Percentiles rank a stretch among this genome's conserved stretches.
Conservation (phyloP, 2,888 invertebrate genomes). For the Megastigmus dorsalis region DNA sequence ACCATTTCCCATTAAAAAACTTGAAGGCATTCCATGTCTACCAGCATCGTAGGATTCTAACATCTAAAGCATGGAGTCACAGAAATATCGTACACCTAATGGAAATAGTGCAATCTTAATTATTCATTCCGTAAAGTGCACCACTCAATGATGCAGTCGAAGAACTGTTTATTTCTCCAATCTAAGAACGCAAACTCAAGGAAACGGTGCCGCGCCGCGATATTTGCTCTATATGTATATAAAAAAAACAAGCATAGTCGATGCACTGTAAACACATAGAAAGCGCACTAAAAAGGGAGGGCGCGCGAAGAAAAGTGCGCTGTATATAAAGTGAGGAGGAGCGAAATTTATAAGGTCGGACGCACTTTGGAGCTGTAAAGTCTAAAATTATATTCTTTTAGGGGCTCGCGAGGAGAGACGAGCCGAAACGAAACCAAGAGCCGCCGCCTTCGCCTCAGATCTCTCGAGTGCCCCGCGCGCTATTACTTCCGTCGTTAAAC, state of each 20-base stretch:
- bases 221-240: not conserved
- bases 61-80: too few relatives aligned
- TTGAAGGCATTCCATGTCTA: too few relatives aligned
- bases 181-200: not conserved
- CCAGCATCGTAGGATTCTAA: too few relatives aligned
- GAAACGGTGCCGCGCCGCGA: not conserved
- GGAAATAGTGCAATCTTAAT: too few relatives aligned
- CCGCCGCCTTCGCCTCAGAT: conserved; percentile 35
- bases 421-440: too few relatives aligned
- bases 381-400: conserved; percentile 47
- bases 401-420: not conserved
- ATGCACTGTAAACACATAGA: not conserved
- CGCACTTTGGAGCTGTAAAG: conserved; percentile 21
- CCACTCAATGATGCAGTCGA: too few relatives aligned
- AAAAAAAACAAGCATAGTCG: too few relatives aligned
- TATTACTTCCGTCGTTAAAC: conserved; percentile 38
- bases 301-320: not conserved
- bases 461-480: conserved; percentile 15
- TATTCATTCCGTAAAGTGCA: too few relatives aligned
- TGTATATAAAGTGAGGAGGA: not conserved
- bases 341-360: conserved; percentile 41
- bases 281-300: not conserved
- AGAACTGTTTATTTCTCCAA: too few relatives aligned
- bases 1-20: too few relatives aligned
- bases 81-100: too few relatives aligned